phyloP scores from a whole-genome alignment of 2,797 vertebrate species.

The Percopsis omiscomaycus region DNA sequence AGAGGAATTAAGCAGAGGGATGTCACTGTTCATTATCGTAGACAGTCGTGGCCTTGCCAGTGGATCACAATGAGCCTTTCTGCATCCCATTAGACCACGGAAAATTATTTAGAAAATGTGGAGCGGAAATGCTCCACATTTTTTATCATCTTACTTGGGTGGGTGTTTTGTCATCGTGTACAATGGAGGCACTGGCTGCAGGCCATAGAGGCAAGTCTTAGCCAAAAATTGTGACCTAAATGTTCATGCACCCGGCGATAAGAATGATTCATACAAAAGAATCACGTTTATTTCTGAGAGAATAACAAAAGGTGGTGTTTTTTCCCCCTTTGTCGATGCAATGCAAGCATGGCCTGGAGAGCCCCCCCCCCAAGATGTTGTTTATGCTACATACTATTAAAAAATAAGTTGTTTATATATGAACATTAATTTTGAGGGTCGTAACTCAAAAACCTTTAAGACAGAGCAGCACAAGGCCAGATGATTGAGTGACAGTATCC shows the following conservation, averaged over 20 bases:
- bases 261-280: slow-evolving; percentile 39
- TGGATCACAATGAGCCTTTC: slow-evolving; percentile 17
- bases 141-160: slow-evolving; percentile 35
- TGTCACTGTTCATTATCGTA: slow-evolving; percentile 40
- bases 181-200: slow-evolving; percentile 44
- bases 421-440: slow-evolving; percentile 13
- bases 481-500: slow-evolving; percentile 21
- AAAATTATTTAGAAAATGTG: slow-evolving; percentile 17
- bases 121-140: slow-evolving; percentile 16
- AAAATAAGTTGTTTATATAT: too few relatives aligned
- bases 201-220: slow-evolving; percentile 36
- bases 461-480: not conserved
- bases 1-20: not conserved
- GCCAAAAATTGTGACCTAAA: slow-evolving; percentile 54
- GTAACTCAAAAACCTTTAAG: too few relatives aligned
- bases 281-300: slow-evolving; percentile 21
- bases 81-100: slow-evolving; percentile 39
- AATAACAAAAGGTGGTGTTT: not conserved
- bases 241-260: slow-evolving; percentile 46
- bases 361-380: not conserved
- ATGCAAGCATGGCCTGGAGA: slow-evolving; percentile 28
- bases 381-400: too few relatives aligned
- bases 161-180: slow-evolving; percentile 34
- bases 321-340: slow-evolving; percentile 6
- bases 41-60: slow-evolving; percentile 31